phyloP scores from a whole-genome alignment of 2,888 invertebrate species.

The Eupithecia insigniata region DNA sequence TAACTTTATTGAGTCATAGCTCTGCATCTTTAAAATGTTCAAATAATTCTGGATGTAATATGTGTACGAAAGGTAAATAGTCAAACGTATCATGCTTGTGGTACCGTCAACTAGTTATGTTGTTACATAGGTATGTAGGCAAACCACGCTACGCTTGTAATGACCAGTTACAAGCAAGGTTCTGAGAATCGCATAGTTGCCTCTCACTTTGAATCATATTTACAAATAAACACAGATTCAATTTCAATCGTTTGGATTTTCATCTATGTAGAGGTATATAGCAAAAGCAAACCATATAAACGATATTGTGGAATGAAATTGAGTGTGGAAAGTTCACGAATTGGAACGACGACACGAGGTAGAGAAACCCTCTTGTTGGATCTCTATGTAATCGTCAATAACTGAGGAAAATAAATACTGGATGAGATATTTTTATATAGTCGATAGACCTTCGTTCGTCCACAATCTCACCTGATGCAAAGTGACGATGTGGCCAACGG shows the following conservation, averaged over 20 bases:
- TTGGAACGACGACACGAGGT: too few relatives aligned
- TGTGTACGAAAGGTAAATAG: neutral
- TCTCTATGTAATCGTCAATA: too few relatives aligned
- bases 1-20: neutral
- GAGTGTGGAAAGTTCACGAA: neutral
- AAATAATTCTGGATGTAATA: neutral
- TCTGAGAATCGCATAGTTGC: slow-evolving; percentile 45
- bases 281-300: neutral
- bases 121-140: slow-evolving; percentile 50
- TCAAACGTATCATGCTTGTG: slow-evolving; percentile 3
- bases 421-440: too few relatives aligned
- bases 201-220: slow-evolving; percentile 28
- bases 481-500: too few relatives aligned
- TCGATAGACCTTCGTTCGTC: too few relatives aligned
- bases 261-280: too few relatives aligned
- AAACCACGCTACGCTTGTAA: slow-evolving; percentile 46
- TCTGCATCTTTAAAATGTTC: neutral
- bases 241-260: neutral
- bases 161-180: slow-evolving; percentile 48
- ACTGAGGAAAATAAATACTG: neutral
- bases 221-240: slow-evolving; percentile 1
- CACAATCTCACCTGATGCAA: too few relatives aligned
- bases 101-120: slow-evolving; percentile 28
- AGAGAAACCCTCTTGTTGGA: too few relatives aligned
- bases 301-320: neutral